Evolutionary conservation across 2,888 invertebrate species (phyloP).

Genomic region (Habroteleia sp.): DNA sequence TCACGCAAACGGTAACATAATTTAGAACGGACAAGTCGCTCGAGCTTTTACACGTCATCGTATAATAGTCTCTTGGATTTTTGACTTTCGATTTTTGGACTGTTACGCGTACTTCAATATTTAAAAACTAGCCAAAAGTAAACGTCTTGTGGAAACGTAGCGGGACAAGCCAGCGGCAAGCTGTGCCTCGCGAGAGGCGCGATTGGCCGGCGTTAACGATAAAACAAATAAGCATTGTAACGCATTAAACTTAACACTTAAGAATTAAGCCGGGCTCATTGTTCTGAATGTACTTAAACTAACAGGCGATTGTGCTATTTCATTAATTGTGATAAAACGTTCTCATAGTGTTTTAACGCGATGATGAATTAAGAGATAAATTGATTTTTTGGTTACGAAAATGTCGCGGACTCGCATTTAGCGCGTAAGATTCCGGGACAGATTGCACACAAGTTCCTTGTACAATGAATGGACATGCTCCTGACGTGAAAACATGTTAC

Average conservation of each 20-base stretch:
- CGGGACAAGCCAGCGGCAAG: conserved; percentile 8
- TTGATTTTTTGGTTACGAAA: conserved; percentile 25
- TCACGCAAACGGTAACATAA: conserved; percentile 3
- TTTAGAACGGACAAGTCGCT: neutral
- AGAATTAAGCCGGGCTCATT: neutral
- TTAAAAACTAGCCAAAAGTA: conserved; percentile 36
- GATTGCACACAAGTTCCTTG: conserved; percentile 50
- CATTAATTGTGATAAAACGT: conserved; percentile 42
- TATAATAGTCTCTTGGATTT: conserved; percentile 13
- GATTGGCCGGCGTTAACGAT: conserved; percentile 2
- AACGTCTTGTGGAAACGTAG: conserved; percentile 29
- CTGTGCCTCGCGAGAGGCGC: conserved; percentile 15
- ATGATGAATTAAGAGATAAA: conserved; percentile 24
- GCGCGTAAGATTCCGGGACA: conserved; percentile 18
- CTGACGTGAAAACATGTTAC: conserved; percentile 18
- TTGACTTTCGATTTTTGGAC: conserved; percentile 17
- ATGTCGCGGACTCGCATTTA: conserved; percentile 19
- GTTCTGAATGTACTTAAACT: neutral
- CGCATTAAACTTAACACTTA: conserved; percentile 2
- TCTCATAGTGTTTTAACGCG: conserved; percentile 30
- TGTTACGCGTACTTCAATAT: conserved; percentile 12
- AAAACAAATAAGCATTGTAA: conserved; percentile 3
- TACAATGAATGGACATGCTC: conserved; percentile 37
- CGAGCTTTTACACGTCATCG: conserved; percentile 3
- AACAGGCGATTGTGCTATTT: conserved; percentile 6